Evolutionary conservation across 2,797 vertebrate genomes (phyloP), one percentile per base, ranked within the genome.

Genomic region (Takifugu rubripes): DNA sequence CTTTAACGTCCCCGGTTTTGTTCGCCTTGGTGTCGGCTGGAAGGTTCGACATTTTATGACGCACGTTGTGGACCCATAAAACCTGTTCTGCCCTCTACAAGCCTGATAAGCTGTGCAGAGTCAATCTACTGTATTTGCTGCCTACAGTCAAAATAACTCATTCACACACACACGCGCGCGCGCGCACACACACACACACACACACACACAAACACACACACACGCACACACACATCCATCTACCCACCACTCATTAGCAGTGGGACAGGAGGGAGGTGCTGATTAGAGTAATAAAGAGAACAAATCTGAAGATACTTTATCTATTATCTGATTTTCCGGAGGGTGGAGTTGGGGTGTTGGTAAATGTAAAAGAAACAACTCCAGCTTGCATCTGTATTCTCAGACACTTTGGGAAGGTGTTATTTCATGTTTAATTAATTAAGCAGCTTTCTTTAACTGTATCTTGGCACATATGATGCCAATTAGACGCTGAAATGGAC

Each of bases 241-340:
- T 82, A 81, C 88, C 84, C 90, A 88, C 77, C 87, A 83, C 86
- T 91, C 89, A 91, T 90, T 91, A 90, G 86, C 84, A 87, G 87
- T 89, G 84, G 91, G 91, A 90, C 88, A 88, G 89, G 85, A 88
- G 87, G 89, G 87, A 89, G 90, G 89, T 88, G 90, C 88, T 92
- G 90, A 92, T 92, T 92, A 92, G 90, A 79, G 90, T 89, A 88
- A 91, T 91, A 91, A 91, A 92, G 90, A 89, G 90, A 90, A 88
- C 87, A 88, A 92, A 90, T 91, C 88, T 83, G 79, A 58, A 74
- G 25, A 27, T 49, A 15, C 25, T 49, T 26, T 49, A 25, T 16
- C n/a, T 33, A 17, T 74, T 84, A 79, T 77, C 50, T 66, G 66
- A 57, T 44, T 60, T 51, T 66, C 59, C 27, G 56, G 48, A 58